Percentiles rank a stretch among this genome's conserved stretches.
Conservation (phyloP, 2,888 invertebrate species). For the Pardosa pseudoannulata region DNA sequence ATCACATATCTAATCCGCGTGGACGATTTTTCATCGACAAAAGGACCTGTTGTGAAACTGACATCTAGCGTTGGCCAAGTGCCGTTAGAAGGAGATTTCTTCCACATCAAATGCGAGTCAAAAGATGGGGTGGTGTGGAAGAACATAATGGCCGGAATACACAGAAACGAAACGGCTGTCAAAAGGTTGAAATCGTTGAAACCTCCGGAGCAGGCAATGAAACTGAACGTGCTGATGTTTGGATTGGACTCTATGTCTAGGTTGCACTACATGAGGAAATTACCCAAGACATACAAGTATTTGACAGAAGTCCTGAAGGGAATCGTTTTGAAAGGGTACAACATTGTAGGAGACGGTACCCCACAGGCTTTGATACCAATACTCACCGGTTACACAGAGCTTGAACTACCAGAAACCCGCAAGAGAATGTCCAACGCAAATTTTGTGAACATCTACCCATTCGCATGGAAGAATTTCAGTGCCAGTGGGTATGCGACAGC, state of each 20-base stretch:
- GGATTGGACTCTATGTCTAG: conserved; percentile 93
- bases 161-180: conserved; percentile 78
- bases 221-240: conserved; percentile 87
- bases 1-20: conserved; percentile 73
- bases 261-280: conserved; percentile 86
- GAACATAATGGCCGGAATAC: conserved; percentile 83
- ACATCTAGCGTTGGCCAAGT: conserved; percentile 73
- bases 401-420: conserved; percentile 91
- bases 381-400: conserved; percentile 86
- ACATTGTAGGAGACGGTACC: conserved; percentile 88
- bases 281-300: conserved; percentile 85
- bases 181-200: conserved; percentile 79
- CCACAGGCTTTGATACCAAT: conserved; percentile 87
- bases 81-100: conserved; percentile 75
- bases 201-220: conserved; percentile 79
- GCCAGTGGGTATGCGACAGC: conserved; percentile 81
- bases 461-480: conserved; percentile 88
- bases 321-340: conserved; percentile 85
- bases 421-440: conserved; percentile 82
- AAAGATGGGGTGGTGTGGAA: conserved; percentile 81
- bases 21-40: conserved; percentile 74
- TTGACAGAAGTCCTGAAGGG: conserved; percentile 82
- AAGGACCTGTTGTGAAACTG: conserved; percentile 73
- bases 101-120: conserved; percentile 76
- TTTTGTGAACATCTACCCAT: conserved; percentile 87